Evolutionary conservation across 2,888 invertebrate genomes (phyloP), one percentile per base, ranked within the genome.

Genomic region (Muscina levida): DNA sequence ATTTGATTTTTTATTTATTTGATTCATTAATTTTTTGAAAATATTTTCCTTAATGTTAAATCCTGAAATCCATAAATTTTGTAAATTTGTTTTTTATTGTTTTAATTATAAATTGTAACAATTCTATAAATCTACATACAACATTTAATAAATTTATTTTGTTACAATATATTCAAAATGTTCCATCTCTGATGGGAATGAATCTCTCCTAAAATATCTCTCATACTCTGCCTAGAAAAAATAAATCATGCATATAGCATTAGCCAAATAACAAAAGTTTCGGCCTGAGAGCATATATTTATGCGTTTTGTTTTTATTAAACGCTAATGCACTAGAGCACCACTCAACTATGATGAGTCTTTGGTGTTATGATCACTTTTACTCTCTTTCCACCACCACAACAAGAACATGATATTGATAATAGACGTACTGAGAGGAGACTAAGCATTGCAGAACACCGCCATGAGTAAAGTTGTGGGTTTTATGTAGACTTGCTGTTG

Each of bases 311-410:
- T 31, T 57, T 57, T 57, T 57, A 57, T 57, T 37, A 15, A n/a
- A n/a, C n/a, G 31, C 15, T 6, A 57, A 37, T 31, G 6, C 24
- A 3, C 31, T 8, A 1, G 15, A 57, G 17, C 57, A 31, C 17
- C 8, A 26, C n/a, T 24, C n/a, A 24, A 26, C 1, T 26, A 26
- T n/a, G 57, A 31, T 56, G 10, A 70, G 57, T 76, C 70, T 76
- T 75, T n/a, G 72, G 65, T 72, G 72, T 70, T 72, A 46, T 80
- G 65, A 13, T 48, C 15, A 66, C 48, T 77, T 81, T 71, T 81
- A 74, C 57, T 51, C 22, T 53, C 15, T 53, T 31, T 51, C 46
- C 11, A 37, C 6, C 1, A 17, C 15, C 2, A 3, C 13, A 62
- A 31, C 8, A 8, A 31, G 8, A 65, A 46, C 46, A 46, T 26